These are phyloP conservation scores for Heliothis subflexa DNA, from an alignment of 1,140 invertebrate genomes.

Conservation along the genomic window DNA sequence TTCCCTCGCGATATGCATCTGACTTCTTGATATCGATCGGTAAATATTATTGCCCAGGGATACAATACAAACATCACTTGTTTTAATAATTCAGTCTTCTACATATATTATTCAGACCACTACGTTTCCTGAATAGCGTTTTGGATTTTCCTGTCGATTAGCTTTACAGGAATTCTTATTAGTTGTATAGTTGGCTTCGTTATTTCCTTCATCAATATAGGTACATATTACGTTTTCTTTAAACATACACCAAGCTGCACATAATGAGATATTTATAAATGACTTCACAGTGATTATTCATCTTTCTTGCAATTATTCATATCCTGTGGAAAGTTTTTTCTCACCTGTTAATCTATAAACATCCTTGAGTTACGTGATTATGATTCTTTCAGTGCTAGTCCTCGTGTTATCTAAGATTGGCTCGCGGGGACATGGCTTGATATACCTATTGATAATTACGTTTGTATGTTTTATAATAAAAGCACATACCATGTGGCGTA, in stretches of 20 bases:
- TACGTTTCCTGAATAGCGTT: too few species aligned
- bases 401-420: not conserved
- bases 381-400: slow-evolving; percentile 9
- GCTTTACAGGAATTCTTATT: too few species aligned
- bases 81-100: too few species aligned
- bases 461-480: not conserved
- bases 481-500: too few species aligned
- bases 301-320: slow-evolving; percentile 8
- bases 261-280: slow-evolving; percentile 33
- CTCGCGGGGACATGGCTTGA: not conserved
- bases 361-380: slow-evolving; percentile 10
- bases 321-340: slow-evolving; percentile 33
- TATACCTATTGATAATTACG: not conserved
- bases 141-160: too few species aligned
- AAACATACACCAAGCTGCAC: not conserved
- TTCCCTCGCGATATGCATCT: too few species aligned
- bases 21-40: too few species aligned
- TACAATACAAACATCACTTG: too few species aligned
- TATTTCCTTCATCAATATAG: slow-evolving; percentile 7
- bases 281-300: slow-evolving; percentile 16
- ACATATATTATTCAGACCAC: too few species aligned
- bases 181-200: not conserved
- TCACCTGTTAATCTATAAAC: slow-evolving; percentile 35
- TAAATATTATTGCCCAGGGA: too few species aligned
- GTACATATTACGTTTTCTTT: not conserved